These are phyloP conservation scores for Drosophila serrata DNA, from an alignment of 1,140 invertebrate genomes.

Conservation along the genomic window DNA sequence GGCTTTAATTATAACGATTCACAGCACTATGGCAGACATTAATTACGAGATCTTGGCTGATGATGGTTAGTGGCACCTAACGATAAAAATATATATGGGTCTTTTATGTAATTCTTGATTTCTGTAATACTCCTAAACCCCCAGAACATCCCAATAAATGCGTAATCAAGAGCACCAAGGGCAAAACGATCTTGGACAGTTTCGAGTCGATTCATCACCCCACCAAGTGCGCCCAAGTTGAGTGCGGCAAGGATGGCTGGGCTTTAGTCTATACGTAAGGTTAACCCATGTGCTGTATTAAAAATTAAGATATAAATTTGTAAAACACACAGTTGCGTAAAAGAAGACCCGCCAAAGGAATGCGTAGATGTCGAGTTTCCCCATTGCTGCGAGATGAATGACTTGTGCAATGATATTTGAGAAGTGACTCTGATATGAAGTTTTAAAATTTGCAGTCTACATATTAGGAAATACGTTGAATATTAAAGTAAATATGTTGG, in stretches of 20 bases:
- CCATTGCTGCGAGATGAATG: conserved; percentile 32
- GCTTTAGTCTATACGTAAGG: conserved; percentile 50
- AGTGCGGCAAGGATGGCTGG: conserved; percentile 55
- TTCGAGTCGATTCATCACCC: conserved; percentile 29
- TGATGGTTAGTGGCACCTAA: conserved; percentile 15
- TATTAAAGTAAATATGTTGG: not conserved
- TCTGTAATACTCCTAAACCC: not conserved
- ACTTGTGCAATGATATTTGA: conserved; percentile 37
- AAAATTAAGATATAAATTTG: not conserved
- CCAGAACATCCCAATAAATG: conserved; percentile 50
- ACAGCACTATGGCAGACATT: conserved; percentile 5
- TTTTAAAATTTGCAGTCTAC: conserved; percentile 4
- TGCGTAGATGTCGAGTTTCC: conserved; percentile 34
- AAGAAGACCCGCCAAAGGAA: not conserved
- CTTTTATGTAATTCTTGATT: not conserved
- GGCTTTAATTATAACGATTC: conserved; percentile 15
- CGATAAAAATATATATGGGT: not conserved
- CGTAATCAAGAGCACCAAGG: conserved; percentile 8
- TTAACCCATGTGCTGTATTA: not conserved
- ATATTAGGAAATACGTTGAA: not conserved
- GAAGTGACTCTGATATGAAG: not conserved
- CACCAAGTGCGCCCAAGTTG: conserved; percentile 38
- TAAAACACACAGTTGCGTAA: conserved; percentile 21
- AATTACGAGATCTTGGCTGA: conserved; percentile 32
- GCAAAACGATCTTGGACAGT: not conserved